phyloP scores from a whole-genome alignment of 2,797 vertebrate genomes.

The Borostomias antarcticus region DNA sequence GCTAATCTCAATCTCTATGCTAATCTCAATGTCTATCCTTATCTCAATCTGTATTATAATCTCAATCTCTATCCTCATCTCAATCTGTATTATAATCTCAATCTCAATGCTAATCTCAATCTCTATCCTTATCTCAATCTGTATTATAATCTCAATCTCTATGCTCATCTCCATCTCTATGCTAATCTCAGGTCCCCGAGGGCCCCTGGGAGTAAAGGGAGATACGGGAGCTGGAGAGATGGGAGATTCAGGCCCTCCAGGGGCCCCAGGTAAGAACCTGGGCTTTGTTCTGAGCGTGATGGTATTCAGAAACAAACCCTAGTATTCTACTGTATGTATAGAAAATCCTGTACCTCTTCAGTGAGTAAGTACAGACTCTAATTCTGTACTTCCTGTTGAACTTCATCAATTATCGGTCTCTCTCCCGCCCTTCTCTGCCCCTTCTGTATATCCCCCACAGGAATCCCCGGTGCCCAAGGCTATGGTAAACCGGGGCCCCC shows the following conservation, averaged over 20 bases:
- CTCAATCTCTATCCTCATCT: not conserved
- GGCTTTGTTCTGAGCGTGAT: not conserved
- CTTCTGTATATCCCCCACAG: slow-evolving; percentile 59
- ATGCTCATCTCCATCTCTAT: not conserved
- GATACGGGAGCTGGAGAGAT: slow-evolving; percentile 88
- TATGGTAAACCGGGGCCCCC: slow-evolving; percentile 93
- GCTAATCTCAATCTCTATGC: too few relatives aligned
- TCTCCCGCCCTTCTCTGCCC: not conserved
- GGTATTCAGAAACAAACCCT: not conserved
- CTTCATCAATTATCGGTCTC: not conserved
- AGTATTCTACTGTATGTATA: not conserved
- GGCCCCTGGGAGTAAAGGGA: slow-evolving; percentile 87
- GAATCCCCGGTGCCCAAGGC: slow-evolving; percentile 88
- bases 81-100: not conserved
- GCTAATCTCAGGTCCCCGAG: slow-evolving; percentile 80
- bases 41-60: too few relatives aligned
- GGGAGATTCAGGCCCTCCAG: slow-evolving; percentile 90
- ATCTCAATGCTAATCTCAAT: not conserved
- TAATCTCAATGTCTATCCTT: too few relatives aligned
- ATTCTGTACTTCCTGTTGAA: not conserved
- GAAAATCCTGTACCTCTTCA: not conserved
- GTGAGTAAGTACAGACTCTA: not conserved
- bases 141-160: slow-evolving; percentile 49
- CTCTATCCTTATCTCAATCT: not conserved
- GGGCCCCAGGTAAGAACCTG: slow-evolving; percentile 83